phyloP scores from a whole-genome alignment of 2,113 vertebrate genomes.

The Todiramphus saurophagus region DNA sequence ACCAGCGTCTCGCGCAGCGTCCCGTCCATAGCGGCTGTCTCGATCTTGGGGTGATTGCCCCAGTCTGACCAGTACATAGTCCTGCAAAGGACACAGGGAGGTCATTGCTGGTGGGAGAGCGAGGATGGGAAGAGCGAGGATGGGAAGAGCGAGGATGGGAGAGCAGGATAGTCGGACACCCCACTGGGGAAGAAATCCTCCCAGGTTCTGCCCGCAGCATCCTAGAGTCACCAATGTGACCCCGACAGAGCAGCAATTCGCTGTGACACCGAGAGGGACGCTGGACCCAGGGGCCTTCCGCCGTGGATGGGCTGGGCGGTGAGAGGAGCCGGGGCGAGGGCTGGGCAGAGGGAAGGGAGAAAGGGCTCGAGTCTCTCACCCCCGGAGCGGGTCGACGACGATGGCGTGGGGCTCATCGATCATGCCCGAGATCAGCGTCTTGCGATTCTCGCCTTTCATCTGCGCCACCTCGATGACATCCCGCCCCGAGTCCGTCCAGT shows the following conservation, averaged over 20 bases:
- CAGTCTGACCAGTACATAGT: conserved; percentile 99
- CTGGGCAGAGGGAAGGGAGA: neutral
- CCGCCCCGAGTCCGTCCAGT: conserved; percentile 96
- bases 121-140: too few species aligned
- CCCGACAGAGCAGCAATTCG: neutral
- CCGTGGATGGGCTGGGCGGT: fast-evolving
- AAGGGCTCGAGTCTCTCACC: conserved; percentile 68
- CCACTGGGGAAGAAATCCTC: neutral
- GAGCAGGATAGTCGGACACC: fast-evolving
- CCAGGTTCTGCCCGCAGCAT: fast-evolving
- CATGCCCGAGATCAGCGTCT: conserved; percentile 96
- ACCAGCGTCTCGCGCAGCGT: conserved; percentile 92
- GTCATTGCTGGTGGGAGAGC: neutral
- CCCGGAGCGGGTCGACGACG: conserved; percentile 90
- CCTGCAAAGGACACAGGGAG: conserved; percentile 57
- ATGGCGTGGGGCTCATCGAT: conserved; percentile 96
- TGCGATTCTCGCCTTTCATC: conserved; percentile 92
- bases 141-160: too few species aligned
- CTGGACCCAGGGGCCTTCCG: neutral
- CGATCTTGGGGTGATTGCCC: conserved; percentile 98
- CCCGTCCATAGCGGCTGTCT: conserved; percentile 95
- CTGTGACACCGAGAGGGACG: fast-evolving
- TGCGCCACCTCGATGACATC: conserved; percentile 97
- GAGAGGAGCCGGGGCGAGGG: fast-evolving
- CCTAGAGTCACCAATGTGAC: neutral